These are phyloP conservation scores for Periophthalmus modestus DNA, from an alignment of 2,113 vertebrate genomes.

Conservation along the genomic window DNA sequence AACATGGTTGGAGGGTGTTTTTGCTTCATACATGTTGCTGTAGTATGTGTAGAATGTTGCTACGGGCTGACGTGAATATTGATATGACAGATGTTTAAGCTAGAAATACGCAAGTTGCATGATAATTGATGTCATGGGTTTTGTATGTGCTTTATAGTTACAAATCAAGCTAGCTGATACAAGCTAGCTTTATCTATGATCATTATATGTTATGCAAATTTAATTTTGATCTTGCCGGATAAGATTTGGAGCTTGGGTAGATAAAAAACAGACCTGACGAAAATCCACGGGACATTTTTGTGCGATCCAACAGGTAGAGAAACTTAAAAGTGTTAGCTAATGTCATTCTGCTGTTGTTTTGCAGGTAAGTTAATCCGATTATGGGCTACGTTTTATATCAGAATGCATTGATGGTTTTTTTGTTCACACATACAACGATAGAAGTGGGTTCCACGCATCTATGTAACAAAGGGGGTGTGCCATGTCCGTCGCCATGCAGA, in stretches of 20 bases:
- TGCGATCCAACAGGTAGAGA: not conserved
- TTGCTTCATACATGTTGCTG: constrained; percentile 45
- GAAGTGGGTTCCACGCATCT: not conserved
- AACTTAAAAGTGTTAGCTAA: not conserved
- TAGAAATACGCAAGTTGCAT: not conserved
- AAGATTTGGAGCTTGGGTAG: not conserved
- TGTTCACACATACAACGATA: not conserved
- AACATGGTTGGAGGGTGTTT: constrained; percentile 22
- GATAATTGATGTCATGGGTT: constrained; percentile 4
- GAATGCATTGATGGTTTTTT: not conserved
- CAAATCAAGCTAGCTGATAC: constrained; percentile 12
- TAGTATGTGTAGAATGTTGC: no score
- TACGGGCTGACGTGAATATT: constrained; percentile 52
- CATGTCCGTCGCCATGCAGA: no score
- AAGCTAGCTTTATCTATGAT: not conserved
- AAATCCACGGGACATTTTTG: not conserved
- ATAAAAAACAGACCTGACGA: not conserved
- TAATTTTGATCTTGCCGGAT: not conserved
- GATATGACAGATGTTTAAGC: constrained; percentile 16
- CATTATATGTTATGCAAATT: constrained; percentile 21
- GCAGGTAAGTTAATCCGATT: not conserved
- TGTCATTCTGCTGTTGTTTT: not conserved
- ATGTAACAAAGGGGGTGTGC: no score
- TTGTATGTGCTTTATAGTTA: not conserved
- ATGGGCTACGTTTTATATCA: not conserved